These are phyloP conservation scores for Tragelaphus buxtoni DNA, from an alignment of 2,113 vertebrate genomes.

Conservation along the genomic window DNA sequence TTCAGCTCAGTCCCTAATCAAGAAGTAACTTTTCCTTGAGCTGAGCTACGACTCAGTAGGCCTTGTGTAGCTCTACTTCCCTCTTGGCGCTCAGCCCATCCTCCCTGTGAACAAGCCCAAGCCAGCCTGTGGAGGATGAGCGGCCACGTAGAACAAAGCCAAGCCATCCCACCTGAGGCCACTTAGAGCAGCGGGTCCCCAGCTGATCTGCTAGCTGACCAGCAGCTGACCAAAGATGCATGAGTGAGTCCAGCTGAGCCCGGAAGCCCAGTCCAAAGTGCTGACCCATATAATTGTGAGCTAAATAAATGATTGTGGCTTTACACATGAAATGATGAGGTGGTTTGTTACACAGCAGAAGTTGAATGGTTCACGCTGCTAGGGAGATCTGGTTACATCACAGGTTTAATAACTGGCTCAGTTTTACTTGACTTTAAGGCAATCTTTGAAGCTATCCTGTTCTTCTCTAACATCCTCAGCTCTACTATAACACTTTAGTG, in stretches of 20 bases:
- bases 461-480: not conserved
- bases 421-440: not conserved
- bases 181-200: not conserved
- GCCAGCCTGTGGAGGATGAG: not conserved
- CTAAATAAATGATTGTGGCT: slow-evolving; percentile 24
- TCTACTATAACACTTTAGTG: not conserved
- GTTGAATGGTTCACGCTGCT: not conserved
- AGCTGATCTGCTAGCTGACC: not conserved
- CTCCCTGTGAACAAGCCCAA: not conserved
- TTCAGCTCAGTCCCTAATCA: not conserved
- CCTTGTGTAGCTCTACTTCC: not conserved
- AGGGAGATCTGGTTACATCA: not conserved
- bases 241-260: not conserved
- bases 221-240: not conserved
- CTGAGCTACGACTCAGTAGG: not conserved
- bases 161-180: not conserved
- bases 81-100: not conserved
- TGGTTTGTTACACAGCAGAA: not conserved
- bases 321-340: not conserved
- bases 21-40: not conserved
- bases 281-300: not conserved
- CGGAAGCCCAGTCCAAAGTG: not conserved
- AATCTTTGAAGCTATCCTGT: not conserved
- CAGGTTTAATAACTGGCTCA: not conserved
- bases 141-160: not conserved